Conservation (phyloP, 2,113 vertebrate genomes). For the Misgurnus mizolepis region DNA sequence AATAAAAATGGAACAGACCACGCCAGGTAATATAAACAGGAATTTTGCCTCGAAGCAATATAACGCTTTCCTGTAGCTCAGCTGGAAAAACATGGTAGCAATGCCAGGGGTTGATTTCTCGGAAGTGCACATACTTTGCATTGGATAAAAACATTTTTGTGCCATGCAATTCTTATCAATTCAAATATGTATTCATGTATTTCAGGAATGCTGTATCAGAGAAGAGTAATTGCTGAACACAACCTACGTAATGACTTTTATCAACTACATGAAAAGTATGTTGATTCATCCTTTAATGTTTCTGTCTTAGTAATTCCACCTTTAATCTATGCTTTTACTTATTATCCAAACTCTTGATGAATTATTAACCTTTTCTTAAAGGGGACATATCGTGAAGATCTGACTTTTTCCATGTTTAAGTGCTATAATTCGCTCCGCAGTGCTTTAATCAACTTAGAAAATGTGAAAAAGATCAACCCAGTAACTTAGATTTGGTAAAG, state of each 20-base stretch:
- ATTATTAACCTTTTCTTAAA: too few relatives aligned
- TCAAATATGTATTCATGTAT: background rate
- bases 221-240: conserved; percentile 80
- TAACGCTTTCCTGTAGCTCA: background rate
- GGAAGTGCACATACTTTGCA: too few relatives aligned
- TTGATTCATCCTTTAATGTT: background rate
- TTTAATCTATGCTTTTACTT: background rate
- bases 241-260: conserved; percentile 71
- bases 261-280: conserved; percentile 80
- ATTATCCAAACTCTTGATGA: background rate
- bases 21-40: conserved; percentile 71
- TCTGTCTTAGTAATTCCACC: background rate
- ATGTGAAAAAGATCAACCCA: too few relatives aligned
- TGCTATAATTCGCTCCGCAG: too few relatives aligned
- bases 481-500: too few relatives aligned
- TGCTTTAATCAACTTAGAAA: too few relatives aligned
- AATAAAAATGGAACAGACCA: conserved; percentile 76
- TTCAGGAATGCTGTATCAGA: conserved; percentile 78
- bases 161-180: too few relatives aligned
- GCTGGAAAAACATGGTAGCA: too few relatives aligned
- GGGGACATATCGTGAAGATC: too few relatives aligned
- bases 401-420: too few relatives aligned
- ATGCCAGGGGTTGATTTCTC: too few relatives aligned
- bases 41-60: background rate
- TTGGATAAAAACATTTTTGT: too few relatives aligned